These are phyloP conservation scores for Chamaetylas fuelleborni DNA, from an alignment of 2,113 vertebrate genomes.

Conservation along the genomic window DNA sequence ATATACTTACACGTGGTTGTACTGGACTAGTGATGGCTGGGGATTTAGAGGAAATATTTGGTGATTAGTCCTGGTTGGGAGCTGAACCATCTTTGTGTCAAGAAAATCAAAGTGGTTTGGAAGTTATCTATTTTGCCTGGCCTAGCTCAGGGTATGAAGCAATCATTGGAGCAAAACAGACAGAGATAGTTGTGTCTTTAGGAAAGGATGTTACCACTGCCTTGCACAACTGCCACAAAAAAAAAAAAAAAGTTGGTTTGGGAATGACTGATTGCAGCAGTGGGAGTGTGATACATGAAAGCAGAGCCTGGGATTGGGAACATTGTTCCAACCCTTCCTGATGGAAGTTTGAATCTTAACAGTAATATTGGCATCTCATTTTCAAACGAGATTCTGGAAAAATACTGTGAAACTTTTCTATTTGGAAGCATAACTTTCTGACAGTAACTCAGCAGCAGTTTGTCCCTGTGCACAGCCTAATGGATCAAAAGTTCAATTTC, in stretches of 20 bases:
- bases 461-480: slow-evolving; percentile 19
- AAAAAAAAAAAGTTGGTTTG: background rate
- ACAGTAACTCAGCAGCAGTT: background rate
- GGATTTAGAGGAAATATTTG: background rate
- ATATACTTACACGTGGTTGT: background rate
- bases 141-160: background rate
- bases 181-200: background rate
- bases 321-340: background rate
- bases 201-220: background rate
- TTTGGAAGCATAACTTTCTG: slow-evolving; percentile 38
- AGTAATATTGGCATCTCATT: background rate
- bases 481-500: slow-evolving; percentile 43
- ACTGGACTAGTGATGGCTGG: background rate
- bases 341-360: background rate
- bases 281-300: background rate
- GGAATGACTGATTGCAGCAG: background rate
- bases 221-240: background rate
- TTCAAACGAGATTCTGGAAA: background rate
- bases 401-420: slow-evolving; percentile 13
- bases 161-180: background rate
- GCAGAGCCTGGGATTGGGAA: background rate
- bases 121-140: slow-evolving; percentile 32
- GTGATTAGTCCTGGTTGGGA: background rate
- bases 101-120: background rate
- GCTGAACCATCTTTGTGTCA: background rate